Evolutionary conservation across 2,888 invertebrate genomes (phyloP), one percentile per base, ranked within the genome.

Genomic region (Acrobasis repandana): DNA sequence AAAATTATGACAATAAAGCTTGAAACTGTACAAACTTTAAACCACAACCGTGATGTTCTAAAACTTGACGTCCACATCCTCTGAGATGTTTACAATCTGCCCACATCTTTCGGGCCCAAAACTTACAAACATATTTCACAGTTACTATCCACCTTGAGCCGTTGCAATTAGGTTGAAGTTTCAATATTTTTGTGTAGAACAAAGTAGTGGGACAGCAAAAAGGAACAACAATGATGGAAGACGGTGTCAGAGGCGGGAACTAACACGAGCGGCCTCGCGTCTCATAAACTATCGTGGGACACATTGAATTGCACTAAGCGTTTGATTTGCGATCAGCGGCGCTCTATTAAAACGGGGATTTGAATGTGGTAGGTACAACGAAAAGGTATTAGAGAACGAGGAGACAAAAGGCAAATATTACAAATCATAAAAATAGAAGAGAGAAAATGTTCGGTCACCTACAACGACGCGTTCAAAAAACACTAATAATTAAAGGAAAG

Each of bases 181-280:
- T 10, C 11, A 9, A 5, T 61, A 56, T 34, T 60, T 43, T 0
- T 51, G n/a, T 34, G 16, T 16, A 9, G 16, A 20, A 60, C 61
- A 58, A 63, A 56, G 34, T 64, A 60, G 62, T 56, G 20, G 52
- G 58, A 63, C 63, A 65, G 68, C 63, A 67, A 73, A 68, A 73
- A 74, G 68, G 75, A 73, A 79, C 79, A 78, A 77, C 76, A 79
- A 83, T 84, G 83, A 83, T 83, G 77, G 75, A 84, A 76, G 73
- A 71, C 71, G 73, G 64, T 83, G 81, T 82, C 77, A 67, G 64
- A 67, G 82, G 82, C 79, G 81, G 78, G 70, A 70, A 73, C 75
- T 66, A 73, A 82, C 83, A 83, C 79, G 80, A 72, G 69, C 61
- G 52, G 63, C 60, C 60, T 18, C 38, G 33, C 51, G 36, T 51